phyloP scores from a whole-genome alignment of 2,113 vertebrate species.

The Megaleporinus macrocephalus region DNA sequence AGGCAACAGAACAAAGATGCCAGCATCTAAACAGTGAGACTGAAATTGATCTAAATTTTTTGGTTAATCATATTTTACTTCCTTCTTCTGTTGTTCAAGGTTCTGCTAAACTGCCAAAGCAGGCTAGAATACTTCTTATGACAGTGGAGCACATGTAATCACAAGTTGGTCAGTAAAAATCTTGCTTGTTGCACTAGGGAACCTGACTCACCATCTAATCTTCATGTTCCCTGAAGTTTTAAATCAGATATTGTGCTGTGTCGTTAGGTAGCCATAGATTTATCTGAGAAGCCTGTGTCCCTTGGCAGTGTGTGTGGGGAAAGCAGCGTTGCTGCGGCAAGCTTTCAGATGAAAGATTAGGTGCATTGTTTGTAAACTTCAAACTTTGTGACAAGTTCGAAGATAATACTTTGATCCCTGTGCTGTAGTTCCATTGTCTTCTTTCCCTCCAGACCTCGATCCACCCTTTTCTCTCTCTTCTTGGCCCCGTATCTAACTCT shows the following conservation, averaged over 20 bases:
- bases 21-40: neutral
- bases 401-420: constrained; percentile 30
- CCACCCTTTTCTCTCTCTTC: neutral
- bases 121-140: neutral
- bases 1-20: neutral
- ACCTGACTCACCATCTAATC: constrained; percentile 32
- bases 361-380: constrained; percentile 18
- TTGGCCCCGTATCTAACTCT: constrained; percentile 12
- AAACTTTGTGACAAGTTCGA: constrained; percentile 23
- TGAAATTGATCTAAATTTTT: neutral
- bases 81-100: neutral
- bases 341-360: neutral
- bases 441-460: neutral
- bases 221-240: constrained; percentile 1
- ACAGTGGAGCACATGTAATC: neutral
- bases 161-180: neutral
- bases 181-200: neutral
- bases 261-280: neutral
- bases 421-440: constrained; percentile 23
- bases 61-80: neutral
- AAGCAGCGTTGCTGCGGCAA: neutral
- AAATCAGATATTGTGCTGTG: neutral
- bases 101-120: neutral
- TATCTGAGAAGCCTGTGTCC: neutral
- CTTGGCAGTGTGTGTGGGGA: neutral